These are phyloP conservation scores for Odontamblyopus rebecca DNA, from an alignment of 2,797 vertebrate species.

Conservation along the genomic window DNA sequence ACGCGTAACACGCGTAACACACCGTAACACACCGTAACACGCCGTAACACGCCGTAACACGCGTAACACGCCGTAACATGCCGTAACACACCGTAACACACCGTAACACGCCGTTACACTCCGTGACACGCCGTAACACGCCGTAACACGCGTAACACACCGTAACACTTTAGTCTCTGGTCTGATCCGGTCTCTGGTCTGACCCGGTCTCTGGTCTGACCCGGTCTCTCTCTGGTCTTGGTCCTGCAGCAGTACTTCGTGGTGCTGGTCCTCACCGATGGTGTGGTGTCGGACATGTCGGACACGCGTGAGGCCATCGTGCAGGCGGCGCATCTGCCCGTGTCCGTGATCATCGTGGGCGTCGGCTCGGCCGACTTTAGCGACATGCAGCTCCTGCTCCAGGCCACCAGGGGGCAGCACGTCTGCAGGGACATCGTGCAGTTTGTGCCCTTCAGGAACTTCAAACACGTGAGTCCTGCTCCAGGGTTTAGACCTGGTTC, in stretches of 20 bases:
- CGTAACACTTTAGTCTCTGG: neutral
- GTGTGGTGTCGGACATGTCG: conserved; percentile 98
- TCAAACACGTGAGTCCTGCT: conserved; percentile 89
- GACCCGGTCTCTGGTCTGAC: neutral
- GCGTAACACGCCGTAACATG: too few species aligned
- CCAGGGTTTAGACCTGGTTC: neutral
- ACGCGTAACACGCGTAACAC: too few species aligned
- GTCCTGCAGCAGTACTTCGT: conserved; percentile 93
- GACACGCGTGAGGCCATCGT: conserved; percentile 98
- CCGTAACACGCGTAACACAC: too few species aligned
- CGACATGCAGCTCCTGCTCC: conserved; percentile 98
- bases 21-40: too few species aligned
- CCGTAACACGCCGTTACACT: too few species aligned
- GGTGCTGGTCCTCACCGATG: conserved; percentile 95
- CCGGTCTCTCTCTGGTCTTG: neutral
- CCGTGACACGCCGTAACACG: too few species aligned
- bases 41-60: too few species aligned
- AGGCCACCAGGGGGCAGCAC: conserved; percentile 95
- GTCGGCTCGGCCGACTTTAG: conserved; percentile 97
- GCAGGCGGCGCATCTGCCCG: conserved; percentile 95
- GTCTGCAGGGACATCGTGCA: conserved; percentile 96
- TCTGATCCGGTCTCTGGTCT: neutral
- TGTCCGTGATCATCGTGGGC: conserved; percentile 98
- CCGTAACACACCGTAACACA: too few species aligned
- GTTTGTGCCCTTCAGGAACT: conserved; percentile 98